These are phyloP conservation scores for Tupiocoris notatus DNA, from an alignment of 2,888 invertebrate species.

Conservation along the genomic window DNA sequence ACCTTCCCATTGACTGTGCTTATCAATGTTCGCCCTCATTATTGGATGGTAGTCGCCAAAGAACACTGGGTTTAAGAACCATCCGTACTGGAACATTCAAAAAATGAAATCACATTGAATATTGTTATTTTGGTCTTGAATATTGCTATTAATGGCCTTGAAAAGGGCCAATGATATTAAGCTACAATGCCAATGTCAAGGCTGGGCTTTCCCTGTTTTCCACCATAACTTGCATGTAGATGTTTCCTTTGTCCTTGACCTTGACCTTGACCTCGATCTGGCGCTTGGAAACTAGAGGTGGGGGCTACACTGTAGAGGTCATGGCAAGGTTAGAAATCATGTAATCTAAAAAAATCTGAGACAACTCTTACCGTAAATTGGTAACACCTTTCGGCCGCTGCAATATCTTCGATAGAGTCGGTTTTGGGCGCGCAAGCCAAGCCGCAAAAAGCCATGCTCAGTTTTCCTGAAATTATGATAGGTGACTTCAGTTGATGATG, in stretches of 20 bases:
- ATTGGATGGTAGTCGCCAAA: conserved; percentile 58
- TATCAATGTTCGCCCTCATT: conserved; percentile 56
- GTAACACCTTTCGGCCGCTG: conserved; percentile 13
- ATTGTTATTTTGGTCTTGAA: too few relatives aligned
- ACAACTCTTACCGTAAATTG: conserved; percentile 8
- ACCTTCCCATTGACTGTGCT: conserved; percentile 55
- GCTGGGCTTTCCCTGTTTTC: too few relatives aligned
- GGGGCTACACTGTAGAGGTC: too few relatives aligned
- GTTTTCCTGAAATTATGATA: conserved; percentile 8
- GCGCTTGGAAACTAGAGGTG: too few relatives aligned
- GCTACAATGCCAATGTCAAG: neutral
- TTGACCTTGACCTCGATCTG: too few relatives aligned
- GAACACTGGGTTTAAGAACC: conserved; percentile 50
- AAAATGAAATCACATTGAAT: neutral
- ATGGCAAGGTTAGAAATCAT: too few relatives aligned
- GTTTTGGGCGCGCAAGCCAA: neutral
- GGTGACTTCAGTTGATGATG: too few relatives aligned
- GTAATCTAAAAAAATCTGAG: too few relatives aligned
- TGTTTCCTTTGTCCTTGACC: too few relatives aligned
- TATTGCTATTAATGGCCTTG: too few relatives aligned
- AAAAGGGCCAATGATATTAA: too few relatives aligned
- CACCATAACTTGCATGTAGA: too few relatives aligned
- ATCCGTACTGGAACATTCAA: conserved; percentile 47
- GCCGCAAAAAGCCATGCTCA: conserved; percentile 12
- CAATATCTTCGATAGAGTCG: neutral